Evolutionary conservation across 2,888 invertebrate species (phyloP).

Genomic region (Strigamia transsilvanica): DNA sequence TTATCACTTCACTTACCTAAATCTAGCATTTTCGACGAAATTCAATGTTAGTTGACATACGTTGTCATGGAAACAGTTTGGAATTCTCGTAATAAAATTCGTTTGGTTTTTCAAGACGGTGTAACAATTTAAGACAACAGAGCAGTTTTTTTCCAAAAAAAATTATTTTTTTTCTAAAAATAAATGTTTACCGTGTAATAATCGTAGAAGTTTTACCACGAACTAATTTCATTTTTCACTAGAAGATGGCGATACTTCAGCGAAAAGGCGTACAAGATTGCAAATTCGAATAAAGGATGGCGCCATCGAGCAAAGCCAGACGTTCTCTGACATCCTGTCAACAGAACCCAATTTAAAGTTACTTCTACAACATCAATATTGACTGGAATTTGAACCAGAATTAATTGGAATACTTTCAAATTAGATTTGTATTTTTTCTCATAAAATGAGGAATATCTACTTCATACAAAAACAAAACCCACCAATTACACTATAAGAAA

Average conservation of each 20-base stretch:
- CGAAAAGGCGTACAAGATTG: background rate
- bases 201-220: background rate
- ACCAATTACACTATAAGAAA: too few relatives aligned
- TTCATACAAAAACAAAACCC: too few relatives aligned
- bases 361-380: background rate
- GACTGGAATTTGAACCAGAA: background rate
- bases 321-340: background rate
- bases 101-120: background rate
- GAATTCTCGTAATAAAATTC: background rate
- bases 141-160: too few relatives aligned
- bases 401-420: too few relatives aligned
- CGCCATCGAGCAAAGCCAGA: background rate
- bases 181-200: too few relatives aligned
- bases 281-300: background rate
- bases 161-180: too few relatives aligned
- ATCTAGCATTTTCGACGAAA: too few relatives aligned
- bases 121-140: too few relatives aligned
- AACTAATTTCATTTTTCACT: background rate
- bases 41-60: background rate
- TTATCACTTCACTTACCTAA: background rate
- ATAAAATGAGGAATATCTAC: too few relatives aligned
- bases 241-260: background rate
- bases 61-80: background rate
- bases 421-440: too few relatives aligned
- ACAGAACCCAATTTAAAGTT: background rate